A percentile compares a stretch with the other conserved stretches of the same genome.
Evolutionary conservation across 64 coral and sea anemone genomes (phyloP).

Genomic region (Porites australiensis): DNA sequence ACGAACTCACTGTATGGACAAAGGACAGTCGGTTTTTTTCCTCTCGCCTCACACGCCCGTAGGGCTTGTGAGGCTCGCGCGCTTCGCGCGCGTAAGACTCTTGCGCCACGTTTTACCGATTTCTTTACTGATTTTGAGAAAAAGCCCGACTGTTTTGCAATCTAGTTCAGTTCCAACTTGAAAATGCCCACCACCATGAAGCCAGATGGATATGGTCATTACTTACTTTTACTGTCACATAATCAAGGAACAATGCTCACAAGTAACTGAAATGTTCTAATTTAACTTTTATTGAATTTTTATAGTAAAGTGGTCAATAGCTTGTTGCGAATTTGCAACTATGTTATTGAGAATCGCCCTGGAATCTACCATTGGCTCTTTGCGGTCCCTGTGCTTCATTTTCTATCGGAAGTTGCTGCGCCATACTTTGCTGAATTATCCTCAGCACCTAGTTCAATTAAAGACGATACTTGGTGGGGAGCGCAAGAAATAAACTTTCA

Average conservation of each 20-base stretch:
- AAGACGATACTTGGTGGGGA: constrained; percentile 23
- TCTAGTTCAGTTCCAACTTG: too few relatives aligned
- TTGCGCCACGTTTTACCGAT: too few relatives aligned
- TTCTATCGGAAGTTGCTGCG: not conserved
- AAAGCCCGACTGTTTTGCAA: too few relatives aligned
- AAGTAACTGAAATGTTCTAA: not conserved
- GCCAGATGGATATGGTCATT: too few relatives aligned
- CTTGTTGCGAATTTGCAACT: not conserved
- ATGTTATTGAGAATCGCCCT: not conserved
- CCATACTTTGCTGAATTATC: not conserved
- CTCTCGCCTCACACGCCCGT: too few relatives aligned
- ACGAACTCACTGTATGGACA: too few relatives aligned
- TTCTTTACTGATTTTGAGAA: too few relatives aligned
- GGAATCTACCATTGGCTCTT: not conserved
- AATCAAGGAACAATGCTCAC: not conserved
- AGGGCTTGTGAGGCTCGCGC: too few relatives aligned
- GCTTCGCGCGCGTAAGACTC: too few relatives aligned
- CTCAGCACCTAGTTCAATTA: not conserved
- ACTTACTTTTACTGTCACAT: not conserved
- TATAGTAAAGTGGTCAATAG: not conserved
- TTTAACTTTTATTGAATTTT: not conserved
- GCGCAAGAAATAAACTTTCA: not conserved
- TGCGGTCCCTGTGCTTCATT: constrained; percentile 22
- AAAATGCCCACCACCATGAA: too few relatives aligned
- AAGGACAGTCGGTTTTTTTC: too few relatives aligned